These are phyloP conservation scores for Ptiloglossa arizonensis DNA, from an alignment of 1,140 invertebrate genomes.

Conservation along the genomic window DNA sequence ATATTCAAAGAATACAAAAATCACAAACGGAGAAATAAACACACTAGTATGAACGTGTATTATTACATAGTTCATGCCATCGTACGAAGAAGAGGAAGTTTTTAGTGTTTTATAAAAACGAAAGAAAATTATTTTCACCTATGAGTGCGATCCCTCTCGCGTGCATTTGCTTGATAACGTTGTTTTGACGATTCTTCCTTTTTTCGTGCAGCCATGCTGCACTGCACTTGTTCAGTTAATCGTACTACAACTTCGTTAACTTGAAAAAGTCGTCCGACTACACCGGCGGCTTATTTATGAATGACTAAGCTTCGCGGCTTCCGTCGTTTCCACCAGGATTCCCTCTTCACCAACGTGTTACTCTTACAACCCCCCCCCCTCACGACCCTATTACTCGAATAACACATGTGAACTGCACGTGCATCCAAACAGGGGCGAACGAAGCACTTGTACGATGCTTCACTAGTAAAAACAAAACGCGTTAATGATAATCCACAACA, in stretches of 20 bases:
- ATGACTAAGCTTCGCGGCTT: constrained; percentile 36
- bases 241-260: not conserved
- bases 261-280: constrained; percentile 2
- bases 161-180: constrained; percentile 87
- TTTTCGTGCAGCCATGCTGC: constrained; percentile 59
- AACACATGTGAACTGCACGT: constrained; percentile 57
- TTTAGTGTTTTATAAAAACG: not conserved
- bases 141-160: constrained; percentile 88
- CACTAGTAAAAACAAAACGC: constrained; percentile 16
- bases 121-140: constrained; percentile 82
- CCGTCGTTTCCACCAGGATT: constrained; percentile 42
- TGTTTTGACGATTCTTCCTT: constrained; percentile 79
- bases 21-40: not conserved
- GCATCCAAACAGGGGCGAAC: constrained; percentile 42
- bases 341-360: constrained; percentile 33
- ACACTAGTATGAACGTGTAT: no score
- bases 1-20: not conserved
- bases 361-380: constrained; percentile 12
- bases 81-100: not conserved
- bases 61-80: no score
- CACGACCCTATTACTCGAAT: not conserved
- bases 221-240: not conserved
- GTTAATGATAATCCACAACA: not conserved
- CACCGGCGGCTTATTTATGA: constrained; percentile 36
- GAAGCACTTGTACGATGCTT: constrained; percentile 19